phyloP scores from a whole-genome alignment of 2,113 vertebrate genomes.

The Nestor notabilis region DNA sequence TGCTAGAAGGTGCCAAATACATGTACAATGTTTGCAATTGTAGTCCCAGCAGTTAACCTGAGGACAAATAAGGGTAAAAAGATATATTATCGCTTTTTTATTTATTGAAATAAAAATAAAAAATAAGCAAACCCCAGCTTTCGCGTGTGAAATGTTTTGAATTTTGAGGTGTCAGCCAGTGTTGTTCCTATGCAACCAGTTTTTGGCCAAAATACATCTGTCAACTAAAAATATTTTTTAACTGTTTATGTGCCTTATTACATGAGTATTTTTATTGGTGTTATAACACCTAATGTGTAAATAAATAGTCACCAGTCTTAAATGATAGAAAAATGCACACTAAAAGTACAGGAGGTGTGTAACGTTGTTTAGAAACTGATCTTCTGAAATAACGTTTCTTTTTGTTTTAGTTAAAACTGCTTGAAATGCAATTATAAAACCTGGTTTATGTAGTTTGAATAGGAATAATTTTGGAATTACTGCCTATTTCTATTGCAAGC shows the following conservation, averaged over 20 bases:
- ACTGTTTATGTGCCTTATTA: not conserved
- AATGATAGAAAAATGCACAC: not conserved
- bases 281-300: not conserved
- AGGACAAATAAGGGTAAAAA: not conserved
- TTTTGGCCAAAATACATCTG: not conserved
- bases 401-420: not conserved
- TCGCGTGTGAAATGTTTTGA: not conserved
- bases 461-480: not conserved
- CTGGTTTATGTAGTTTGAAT: not conserved
- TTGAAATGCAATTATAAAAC: not conserved
- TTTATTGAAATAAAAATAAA: not conserved
- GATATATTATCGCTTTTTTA: not conserved
- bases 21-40: not conserved
- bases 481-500: not conserved
- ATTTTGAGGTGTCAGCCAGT: not conserved
- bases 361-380: not conserved
- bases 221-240: not conserved
- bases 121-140: not conserved
- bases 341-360: not conserved
- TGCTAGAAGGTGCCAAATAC: not conserved
- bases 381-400: not conserved
- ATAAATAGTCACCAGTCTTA: not conserved
- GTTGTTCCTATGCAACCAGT: not conserved
- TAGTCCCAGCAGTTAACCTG: not conserved
- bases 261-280: not conserved